phyloP scores from a whole-genome alignment of 2,113 vertebrate genomes.

The Lanius collurio region DNA sequence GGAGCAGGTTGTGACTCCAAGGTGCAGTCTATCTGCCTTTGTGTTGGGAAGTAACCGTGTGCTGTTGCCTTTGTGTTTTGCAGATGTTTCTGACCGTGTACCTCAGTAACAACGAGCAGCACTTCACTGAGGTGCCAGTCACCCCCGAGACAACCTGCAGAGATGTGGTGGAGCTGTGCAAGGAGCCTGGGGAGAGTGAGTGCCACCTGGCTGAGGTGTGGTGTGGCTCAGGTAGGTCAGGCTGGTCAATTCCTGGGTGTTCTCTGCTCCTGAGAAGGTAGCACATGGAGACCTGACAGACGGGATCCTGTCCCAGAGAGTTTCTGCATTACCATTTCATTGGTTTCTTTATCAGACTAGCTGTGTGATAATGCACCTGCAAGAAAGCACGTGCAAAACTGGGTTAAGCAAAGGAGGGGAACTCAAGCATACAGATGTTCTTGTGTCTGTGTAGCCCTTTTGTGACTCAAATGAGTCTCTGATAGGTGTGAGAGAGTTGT shows the following conservation, averaged over 20 bases:
- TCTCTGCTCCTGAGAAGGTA: not conserved
- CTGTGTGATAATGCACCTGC: accelerated
- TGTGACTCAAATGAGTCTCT: not conserved
- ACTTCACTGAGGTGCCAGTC: constrained; percentile 96
- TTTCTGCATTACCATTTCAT: not conserved
- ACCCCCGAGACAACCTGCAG: constrained; percentile 91
- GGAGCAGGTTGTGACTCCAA: not conserved
- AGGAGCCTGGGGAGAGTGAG: constrained; percentile 89
- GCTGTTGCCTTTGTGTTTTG: constrained; percentile 4
- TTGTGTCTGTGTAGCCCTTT: not conserved
- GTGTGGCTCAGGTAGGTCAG: constrained; percentile 89
- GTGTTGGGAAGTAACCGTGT: not conserved
- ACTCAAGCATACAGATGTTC: not conserved
- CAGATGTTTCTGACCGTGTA: constrained; percentile 99
- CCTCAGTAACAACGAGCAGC: constrained; percentile 98
- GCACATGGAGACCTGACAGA: not conserved
- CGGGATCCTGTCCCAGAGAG: accelerated
- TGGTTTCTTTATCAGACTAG: not conserved
- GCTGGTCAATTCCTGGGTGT: accelerated
- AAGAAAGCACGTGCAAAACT: not conserved
- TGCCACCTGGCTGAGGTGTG: constrained; percentile 94
- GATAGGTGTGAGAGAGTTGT: not conserved
- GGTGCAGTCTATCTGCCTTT: not conserved
- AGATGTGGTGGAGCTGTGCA: constrained; percentile 96
- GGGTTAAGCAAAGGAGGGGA: not conserved